Base-by-base conservation (phyloP, 2,797 vertebrate genomes). In the Falco naumanni region DNA sequence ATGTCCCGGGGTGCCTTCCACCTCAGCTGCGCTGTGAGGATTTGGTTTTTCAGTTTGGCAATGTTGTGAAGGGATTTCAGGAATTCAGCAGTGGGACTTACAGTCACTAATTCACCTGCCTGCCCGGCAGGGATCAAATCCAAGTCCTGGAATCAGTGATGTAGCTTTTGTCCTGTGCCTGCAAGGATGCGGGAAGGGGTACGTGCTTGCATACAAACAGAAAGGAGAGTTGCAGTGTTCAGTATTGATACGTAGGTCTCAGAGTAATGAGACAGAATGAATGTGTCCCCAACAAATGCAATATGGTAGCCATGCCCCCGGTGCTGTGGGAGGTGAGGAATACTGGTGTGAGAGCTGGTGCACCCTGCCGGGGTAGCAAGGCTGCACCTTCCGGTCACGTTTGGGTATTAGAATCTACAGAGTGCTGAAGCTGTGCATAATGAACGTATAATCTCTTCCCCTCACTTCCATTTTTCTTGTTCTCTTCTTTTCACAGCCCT, bases 401-500 rank as follows among this genome's bases (percentile, higher is more conserved):
- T 50, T 47, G 34, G 72, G 9, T 39, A 20, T 59, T 63, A 66
- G 57, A 87, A 53, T 21, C 41, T 70, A 50, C 8, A 74, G 45
- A 21, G 10, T 56, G 21, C n/a, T 81, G 63, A 84, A 92, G 34
- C 53, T 79, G 45, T 48, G 66, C 54, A 34, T 92, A 90, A 91
- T 47, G n/a, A 57, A 65, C n/a, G 7, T 54, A 19, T 69, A 65
- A 31, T 14, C 39, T 56, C 2, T 43, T 57, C 43, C 19, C 43
- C 43, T 16, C 43, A 45, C 43, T 16, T 18, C 18, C 43, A 45
- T 28, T 78, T 68, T 33, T 28, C 22, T 50, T 61, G 21, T 11
- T 66, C 79, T 93, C 59, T 86, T 60, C 60, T 61, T 95, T 70
- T 91, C 94, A n/a, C 97, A 99, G 99, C 99, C 37, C 98, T 98